These are phyloP conservation scores for Amblyteles armatorius DNA, from an alignment of 2,888 invertebrate species.

Conservation along the genomic window DNA sequence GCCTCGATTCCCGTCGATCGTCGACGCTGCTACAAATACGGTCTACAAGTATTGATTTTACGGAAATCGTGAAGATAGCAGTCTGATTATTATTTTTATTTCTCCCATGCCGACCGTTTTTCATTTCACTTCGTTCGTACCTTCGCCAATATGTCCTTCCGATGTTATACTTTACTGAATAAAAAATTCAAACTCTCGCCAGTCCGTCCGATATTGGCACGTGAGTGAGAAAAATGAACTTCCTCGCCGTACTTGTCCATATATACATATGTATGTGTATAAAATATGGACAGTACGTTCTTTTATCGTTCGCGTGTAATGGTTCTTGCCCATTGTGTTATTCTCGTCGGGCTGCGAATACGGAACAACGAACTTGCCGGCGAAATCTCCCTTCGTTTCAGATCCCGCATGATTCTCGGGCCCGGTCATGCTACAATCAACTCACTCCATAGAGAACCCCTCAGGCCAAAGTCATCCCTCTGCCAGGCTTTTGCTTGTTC, in stretches of 20 bases:
- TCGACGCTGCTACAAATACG: neutral
- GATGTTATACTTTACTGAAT: too few relatives aligned
- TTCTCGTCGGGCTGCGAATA: constrained; percentile 43
- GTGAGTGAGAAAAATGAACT: too few relatives aligned
- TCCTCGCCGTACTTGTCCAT: neutral
- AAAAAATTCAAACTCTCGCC: neutral
- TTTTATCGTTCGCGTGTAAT: constrained; percentile 16
- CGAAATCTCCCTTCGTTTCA: constrained; percentile 44
- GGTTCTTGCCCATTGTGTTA: constrained; percentile 42
- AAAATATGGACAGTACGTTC: constrained; percentile 16
- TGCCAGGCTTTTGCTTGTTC: constrained; percentile 62
- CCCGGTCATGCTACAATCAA: constrained; percentile 42
- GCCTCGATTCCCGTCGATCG: neutral
- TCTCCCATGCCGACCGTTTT: neutral
- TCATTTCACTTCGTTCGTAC: neutral
- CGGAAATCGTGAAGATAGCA: neutral
- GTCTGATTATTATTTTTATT: neutral
- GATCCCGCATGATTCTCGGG: constrained; percentile 51
- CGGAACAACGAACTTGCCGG: constrained; percentile 55
- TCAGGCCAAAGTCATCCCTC: constrained; percentile 64
- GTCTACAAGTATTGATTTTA: constrained; percentile 7
- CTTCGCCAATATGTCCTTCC: too few relatives aligned
- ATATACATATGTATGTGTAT: neutral
- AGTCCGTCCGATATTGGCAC: too few relatives aligned
- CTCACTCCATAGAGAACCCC: constrained; percentile 50